Conservation (phyloP, 2,113 vertebrate genomes). For the Sceloporus undulatus region DNA sequence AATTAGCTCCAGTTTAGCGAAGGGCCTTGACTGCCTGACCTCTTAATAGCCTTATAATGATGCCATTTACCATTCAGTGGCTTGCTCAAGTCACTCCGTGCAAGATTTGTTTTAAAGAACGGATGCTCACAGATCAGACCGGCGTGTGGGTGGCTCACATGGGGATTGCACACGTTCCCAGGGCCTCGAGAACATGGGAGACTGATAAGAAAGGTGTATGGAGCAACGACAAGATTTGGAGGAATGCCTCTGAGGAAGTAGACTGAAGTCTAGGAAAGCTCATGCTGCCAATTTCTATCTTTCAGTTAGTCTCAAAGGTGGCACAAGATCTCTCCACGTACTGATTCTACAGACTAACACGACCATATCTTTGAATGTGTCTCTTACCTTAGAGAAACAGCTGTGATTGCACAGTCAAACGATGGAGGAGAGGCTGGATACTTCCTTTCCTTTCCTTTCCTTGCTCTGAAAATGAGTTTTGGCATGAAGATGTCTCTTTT, state of each 20-base stretch:
- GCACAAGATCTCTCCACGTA: too few relatives aligned
- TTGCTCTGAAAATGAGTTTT: too few relatives aligned
- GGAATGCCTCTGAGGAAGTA: too few relatives aligned
- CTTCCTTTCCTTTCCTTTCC: background rate
- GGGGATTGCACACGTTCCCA: rapidly evolving
- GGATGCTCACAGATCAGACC: constrained; percentile 58
- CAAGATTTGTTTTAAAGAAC: constrained; percentile 65
- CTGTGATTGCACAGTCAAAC: background rate
- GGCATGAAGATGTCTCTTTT: background rate
- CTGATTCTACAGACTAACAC: too few relatives aligned
- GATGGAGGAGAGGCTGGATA: background rate
- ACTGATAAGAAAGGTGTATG: rapidly evolving
- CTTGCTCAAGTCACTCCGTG: constrained; percentile 84
- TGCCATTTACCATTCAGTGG: constrained; percentile 93
- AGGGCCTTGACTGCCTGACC: constrained; percentile 94
- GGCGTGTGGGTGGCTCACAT: constrained; percentile 27
- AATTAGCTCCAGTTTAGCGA: constrained; percentile 98
- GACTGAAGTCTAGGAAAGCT: too few relatives aligned
- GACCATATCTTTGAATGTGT: background rate
- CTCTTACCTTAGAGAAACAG: background rate
- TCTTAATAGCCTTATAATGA: constrained; percentile 99
- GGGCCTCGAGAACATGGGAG: background rate
- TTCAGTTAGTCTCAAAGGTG: too few relatives aligned
- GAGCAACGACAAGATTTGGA: too few relatives aligned
- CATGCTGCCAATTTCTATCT: too few relatives aligned